Evolutionary conservation across 2,888 invertebrate genomes (phyloP), one percentile per base, ranked within the genome.

Genomic region (Corythucha ciliata): DNA sequence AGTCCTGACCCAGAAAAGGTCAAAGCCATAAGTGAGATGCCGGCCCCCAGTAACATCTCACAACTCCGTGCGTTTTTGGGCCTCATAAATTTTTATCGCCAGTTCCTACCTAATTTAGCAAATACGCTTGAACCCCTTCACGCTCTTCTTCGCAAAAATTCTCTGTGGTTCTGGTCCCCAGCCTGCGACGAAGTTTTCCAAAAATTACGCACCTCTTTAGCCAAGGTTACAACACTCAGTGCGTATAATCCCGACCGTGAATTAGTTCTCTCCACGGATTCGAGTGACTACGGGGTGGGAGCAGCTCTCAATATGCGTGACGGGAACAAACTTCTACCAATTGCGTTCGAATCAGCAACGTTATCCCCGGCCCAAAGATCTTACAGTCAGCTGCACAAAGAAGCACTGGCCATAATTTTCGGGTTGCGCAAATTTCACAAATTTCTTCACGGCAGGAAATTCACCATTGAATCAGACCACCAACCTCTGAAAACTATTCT

Each of bases 241-340:
- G 52, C 32, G 24, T 58, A 48, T 52, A 54, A 58, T 42, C 48
- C 49, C 8, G 36, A 6, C 12, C 51, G 51, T 25, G 42, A 41
- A 18, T 33, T 56, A 16, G 26, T 56, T 4, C 26, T 54, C 24
- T 40, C 51, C 25, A 46, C 50, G n/a, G 59, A 59, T 51, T 47
- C 49, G 7, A 46, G 49, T 32, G 44, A 36, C 12, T 52, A 54
- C 40, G 56, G 57, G 2, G 53, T 58, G 3, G 56, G 57, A 16
- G 55, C 58, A 12, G 55, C 56, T 1, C 36, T 58, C 4, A 16
- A 34, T 29, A 48, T 54, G 14, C 24, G 36, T 8, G 34, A 46
- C 10, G 24, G 46, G 49, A 49, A 34, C 8, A 14, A 22, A 7
- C 44, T 49, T 24, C 32, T 29, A 18, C 48, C 55, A 8, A 48